phyloP scores from a whole-genome alignment of 2,888 invertebrate species.

The Diabrotica balteata region DNA sequence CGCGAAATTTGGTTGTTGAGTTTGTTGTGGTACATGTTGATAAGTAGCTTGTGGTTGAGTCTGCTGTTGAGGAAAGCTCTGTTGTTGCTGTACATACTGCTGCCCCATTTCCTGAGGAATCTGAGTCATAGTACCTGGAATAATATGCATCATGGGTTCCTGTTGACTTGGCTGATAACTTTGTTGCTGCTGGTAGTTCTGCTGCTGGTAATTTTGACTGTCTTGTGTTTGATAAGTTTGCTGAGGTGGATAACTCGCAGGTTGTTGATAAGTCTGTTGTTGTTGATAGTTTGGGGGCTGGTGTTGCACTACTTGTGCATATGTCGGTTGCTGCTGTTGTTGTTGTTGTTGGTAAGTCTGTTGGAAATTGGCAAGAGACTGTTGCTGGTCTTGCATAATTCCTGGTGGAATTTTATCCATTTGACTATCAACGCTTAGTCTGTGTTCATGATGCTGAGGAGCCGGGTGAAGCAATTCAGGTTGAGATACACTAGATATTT shows the following conservation, averaged over 20 bases:
- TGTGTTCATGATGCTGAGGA: slow-evolving; percentile 40
- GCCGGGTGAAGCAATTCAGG: slow-evolving; percentile 53
- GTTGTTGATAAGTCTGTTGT: slow-evolving; percentile 34
- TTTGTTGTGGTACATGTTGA: slow-evolving; percentile 27
- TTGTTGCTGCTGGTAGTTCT: slow-evolving; percentile 40
- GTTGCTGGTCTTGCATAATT: slow-evolving; percentile 33
- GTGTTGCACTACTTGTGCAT: slow-evolving; percentile 38
- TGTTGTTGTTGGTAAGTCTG: slow-evolving; percentile 38
- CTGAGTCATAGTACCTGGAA: slow-evolving; percentile 26
- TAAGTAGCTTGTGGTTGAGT: slow-evolving; percentile 29
- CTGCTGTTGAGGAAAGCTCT: slow-evolving; percentile 27
- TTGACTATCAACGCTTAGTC: slow-evolving; percentile 56
- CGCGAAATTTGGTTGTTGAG: slow-evolving; percentile 26
- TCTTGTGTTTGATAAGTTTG: slow-evolving; percentile 35
- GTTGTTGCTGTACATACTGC: slow-evolving; percentile 37
- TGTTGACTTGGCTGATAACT: slow-evolving; percentile 36
- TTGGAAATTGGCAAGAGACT: slow-evolving; percentile 38
- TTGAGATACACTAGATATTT: slow-evolving; percentile 56
- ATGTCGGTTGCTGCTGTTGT: slow-evolving; percentile 29
- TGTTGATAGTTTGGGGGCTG: slow-evolving; percentile 38
- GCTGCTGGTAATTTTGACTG: slow-evolving; percentile 39
- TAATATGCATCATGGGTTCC: slow-evolving; percentile 32
- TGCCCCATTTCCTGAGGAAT: slow-evolving; percentile 38
- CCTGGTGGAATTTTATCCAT: slow-evolving; percentile 47
- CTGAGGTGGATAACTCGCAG: slow-evolving; percentile 36